These are phyloP conservation scores for Lepisosteus oculatus DNA, from an alignment of 2,113 vertebrate genomes.

Conservation along the genomic window DNA sequence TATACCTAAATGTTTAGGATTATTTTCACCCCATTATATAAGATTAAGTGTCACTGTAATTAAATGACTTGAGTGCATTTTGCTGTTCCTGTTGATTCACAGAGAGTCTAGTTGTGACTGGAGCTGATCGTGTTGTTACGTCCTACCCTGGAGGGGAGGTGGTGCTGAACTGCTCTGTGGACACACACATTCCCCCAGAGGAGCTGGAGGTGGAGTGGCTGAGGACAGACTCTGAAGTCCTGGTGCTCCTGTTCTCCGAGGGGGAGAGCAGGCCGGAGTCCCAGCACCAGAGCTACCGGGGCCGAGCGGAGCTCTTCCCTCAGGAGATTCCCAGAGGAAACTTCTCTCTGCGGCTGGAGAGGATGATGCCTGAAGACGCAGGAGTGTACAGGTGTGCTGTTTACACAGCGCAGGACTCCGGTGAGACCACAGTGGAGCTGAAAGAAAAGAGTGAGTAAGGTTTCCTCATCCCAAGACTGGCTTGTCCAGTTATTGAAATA, in stretches of 20 bases:
- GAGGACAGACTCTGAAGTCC: not conserved
- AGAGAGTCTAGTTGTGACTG: not conserved
- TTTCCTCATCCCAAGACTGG: not conserved
- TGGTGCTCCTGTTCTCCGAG: not conserved
- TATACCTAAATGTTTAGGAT: too few relatives aligned
- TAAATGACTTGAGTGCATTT: too few relatives aligned
- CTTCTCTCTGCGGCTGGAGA: not conserved
- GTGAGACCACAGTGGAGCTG: not conserved
- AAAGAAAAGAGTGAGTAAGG: not conserved
- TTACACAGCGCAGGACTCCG: not conserved
- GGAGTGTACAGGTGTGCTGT: not conserved
- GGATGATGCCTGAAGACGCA: not conserved
- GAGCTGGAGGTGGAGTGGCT: not conserved
- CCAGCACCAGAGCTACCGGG: not conserved
- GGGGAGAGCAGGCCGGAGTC: not conserved
- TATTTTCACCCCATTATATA: too few relatives aligned
- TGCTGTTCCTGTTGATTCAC: too few relatives aligned
- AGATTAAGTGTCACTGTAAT: too few relatives aligned
- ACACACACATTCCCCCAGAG: not conserved
- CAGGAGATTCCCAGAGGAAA: not conserved
- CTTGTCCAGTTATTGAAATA: too few relatives aligned
- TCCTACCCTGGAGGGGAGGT: slow-evolving; percentile 9
- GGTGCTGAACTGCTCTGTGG: not conserved
- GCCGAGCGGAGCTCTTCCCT: not conserved
- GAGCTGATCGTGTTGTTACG: not conserved